Conservation (phyloP, 2,888 invertebrate genomes). For the Cyaniris semiargus region DNA sequence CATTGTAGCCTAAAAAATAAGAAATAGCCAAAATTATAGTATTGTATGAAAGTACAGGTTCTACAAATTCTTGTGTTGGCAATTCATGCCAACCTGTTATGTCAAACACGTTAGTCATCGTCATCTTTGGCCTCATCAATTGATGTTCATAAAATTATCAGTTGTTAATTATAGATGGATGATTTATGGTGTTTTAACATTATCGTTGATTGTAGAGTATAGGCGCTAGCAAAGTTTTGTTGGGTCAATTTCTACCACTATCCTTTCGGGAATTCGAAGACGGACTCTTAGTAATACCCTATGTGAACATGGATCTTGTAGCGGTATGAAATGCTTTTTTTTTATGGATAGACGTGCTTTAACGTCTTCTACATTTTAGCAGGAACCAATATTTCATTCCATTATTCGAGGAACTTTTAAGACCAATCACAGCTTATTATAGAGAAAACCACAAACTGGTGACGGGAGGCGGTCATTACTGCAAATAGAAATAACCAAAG, state of each 20-base stretch:
- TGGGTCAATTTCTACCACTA: background rate
- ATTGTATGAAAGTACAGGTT: background rate
- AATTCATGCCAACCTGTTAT: background rate
- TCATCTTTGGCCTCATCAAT: conserved; percentile 11
- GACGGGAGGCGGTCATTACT: too few species aligned
- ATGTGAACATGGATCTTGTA: too few species aligned
- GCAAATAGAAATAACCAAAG: too few species aligned
- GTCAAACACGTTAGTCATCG: background rate
- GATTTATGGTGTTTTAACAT: background rate
- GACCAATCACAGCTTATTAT: too few species aligned
- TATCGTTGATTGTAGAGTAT: background rate
- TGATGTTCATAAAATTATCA: conserved; percentile 1
- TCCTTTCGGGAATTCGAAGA: background rate
- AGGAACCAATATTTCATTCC: too few species aligned
- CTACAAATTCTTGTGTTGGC: background rate
- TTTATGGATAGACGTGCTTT: too few species aligned
- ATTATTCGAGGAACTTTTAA: too few species aligned
- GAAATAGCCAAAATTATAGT: too few species aligned
- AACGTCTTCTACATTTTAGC: too few species aligned
- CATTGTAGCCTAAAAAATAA: too few species aligned
- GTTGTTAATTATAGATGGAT: background rate
- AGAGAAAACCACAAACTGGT: too few species aligned
- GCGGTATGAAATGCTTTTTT: too few species aligned
- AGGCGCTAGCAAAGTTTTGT: background rate
- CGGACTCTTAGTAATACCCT: background rate